Conservation (phyloP, 2,113 vertebrate genomes). For the Falcunculus frontatus region DNA sequence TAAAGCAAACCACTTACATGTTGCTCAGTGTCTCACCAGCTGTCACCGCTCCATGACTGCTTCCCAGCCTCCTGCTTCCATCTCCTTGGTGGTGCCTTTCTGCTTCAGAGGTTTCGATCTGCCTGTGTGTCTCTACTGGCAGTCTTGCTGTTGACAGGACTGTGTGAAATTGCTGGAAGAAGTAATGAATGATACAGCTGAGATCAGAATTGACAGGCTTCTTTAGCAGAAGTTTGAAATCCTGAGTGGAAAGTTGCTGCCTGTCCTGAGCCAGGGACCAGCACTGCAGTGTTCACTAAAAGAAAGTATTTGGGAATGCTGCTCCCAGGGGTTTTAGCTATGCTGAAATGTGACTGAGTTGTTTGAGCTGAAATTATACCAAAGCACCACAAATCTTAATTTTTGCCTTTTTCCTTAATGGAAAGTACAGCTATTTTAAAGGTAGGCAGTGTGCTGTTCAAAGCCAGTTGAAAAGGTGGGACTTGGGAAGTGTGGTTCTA, state of each 20-base stretch:
- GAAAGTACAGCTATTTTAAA: background rate
- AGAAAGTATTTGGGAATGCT: background rate
- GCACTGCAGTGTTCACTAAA: background rate
- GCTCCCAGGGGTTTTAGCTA: background rate
- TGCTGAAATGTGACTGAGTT: background rate
- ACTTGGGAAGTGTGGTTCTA: background rate
- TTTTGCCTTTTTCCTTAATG: background rate
- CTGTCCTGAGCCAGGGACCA: background rate
- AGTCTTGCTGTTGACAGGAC: background rate
- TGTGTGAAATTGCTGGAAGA: background rate
- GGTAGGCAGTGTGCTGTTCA: background rate
- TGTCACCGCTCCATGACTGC: background rate
- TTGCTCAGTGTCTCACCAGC: constrained; percentile 18
- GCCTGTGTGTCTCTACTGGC: constrained; percentile 9
- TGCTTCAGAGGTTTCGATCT: constrained; percentile 22
- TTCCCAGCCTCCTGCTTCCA: constrained; percentile 11
- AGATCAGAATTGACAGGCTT: background rate
- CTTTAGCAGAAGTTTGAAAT: background rate
- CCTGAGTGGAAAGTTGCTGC: background rate
- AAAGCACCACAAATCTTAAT: background rate
- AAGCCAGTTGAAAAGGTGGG: background rate
- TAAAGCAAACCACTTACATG: background rate
- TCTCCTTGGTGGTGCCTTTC: constrained; percentile 33
- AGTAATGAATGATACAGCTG: background rate
- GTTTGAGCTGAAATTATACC: background rate